Evolutionary conservation across 2,797 vertebrate genomes (phyloP).

Genomic region (Morus bassanus): DNA sequence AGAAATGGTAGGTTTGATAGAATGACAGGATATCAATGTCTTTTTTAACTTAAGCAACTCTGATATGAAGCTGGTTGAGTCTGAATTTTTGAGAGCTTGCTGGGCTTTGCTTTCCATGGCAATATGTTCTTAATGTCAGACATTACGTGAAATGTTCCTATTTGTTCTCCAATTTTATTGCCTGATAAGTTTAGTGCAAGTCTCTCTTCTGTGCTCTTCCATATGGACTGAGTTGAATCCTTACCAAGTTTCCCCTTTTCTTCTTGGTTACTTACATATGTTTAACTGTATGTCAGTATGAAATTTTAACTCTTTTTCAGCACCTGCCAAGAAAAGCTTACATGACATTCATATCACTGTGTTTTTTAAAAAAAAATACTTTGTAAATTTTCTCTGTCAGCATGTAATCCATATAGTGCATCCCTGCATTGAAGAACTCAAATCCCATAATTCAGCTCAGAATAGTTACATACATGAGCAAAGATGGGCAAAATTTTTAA

Average conservation of each 20-base stretch:
- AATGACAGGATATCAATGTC: not conserved
- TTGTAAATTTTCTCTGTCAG: not conserved
- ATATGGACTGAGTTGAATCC: not conserved
- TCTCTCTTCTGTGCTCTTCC: not conserved
- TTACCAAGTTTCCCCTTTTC: not conserved
- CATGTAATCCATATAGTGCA: not conserved
- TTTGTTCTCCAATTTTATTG: not conserved
- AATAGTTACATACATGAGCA: not conserved
- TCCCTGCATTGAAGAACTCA: not conserved
- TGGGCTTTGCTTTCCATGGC: not conserved
- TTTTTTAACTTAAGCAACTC: not conserved
- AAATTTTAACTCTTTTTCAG: slow-evolving; percentile 1
- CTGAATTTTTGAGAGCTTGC: not conserved
- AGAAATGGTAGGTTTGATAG: not conserved
- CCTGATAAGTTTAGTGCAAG: not conserved
- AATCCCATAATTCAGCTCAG: not conserved
- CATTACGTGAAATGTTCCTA: not conserved
- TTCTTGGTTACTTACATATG: not conserved
- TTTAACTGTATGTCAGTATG: not conserved
- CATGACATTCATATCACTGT: not conserved
- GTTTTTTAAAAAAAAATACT: not conserved
- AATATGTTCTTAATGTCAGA: not conserved
- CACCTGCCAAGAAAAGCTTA: not conserved
- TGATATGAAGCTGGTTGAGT: not conserved
- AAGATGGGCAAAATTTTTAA: not conserved